These are phyloP conservation scores for Marronus borbonicus DNA, from an alignment of 2,888 invertebrate species.

Conservation along the genomic window DNA sequence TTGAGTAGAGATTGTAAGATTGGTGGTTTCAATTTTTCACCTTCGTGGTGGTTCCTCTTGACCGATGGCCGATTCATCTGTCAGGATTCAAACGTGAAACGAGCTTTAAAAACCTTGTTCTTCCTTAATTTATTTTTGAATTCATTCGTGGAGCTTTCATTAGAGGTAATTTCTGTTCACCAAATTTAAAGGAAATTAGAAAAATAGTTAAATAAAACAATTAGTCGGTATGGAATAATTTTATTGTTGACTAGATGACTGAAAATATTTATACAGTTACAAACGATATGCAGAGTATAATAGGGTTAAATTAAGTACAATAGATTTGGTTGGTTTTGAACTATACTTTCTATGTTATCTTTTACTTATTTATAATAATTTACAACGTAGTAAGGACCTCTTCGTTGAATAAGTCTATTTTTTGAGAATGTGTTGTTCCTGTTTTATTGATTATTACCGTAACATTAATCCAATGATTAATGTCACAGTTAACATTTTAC, in stretches of 20 bases:
- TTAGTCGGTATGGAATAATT: conserved; percentile 64
- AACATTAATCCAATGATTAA: not conserved
- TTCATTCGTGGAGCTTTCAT: too few species aligned
- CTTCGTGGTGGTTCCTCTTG: too few species aligned
- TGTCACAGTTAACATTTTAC: conserved; percentile 58
- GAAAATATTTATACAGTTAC: conserved; percentile 75
- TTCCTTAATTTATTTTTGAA: too few species aligned
- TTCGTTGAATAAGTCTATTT: not conserved
- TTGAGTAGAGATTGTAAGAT: too few species aligned
- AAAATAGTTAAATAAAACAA: not conserved
- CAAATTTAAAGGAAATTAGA: too few species aligned
- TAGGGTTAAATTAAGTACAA: conserved; percentile 62
- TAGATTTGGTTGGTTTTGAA: conserved; percentile 57
- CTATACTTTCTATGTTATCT: conserved; percentile 65
- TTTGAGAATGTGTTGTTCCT: not conserved
- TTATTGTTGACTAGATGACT: conserved; percentile 82
- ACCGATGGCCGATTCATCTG: too few species aligned
- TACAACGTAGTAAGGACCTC: conserved; percentile 22
- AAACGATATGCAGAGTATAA: conserved; percentile 74
- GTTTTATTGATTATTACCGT: not conserved
- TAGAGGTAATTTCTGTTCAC: too few species aligned
- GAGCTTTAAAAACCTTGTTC: too few species aligned
- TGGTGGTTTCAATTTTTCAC: too few species aligned
- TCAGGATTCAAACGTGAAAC: too few species aligned
- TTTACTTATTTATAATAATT: conserved; percentile 21